Percentiles rank a stretch among this genome's conserved stretches.
Conservation (phyloP, 2,888 invertebrate species). For the Aspidiotus rigidus region DNA sequence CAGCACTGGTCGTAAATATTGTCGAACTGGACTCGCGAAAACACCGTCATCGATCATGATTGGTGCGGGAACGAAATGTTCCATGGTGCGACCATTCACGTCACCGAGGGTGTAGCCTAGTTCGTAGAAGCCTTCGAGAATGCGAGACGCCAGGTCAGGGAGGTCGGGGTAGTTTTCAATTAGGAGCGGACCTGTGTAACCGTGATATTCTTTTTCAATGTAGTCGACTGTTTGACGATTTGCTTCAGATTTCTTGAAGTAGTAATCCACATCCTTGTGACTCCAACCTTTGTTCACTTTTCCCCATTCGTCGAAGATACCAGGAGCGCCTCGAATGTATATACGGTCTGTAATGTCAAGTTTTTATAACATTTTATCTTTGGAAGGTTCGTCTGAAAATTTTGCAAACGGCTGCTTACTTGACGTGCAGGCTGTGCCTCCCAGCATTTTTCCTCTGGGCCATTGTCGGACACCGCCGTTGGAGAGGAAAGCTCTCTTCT, state of each 20-base stretch:
- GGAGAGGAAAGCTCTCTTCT: constrained; percentile 41
- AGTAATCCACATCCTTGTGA: constrained; percentile 43
- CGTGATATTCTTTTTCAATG: constrained; percentile 44
- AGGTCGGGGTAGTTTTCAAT: constrained; percentile 44
- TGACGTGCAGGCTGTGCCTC: constrained; percentile 39
- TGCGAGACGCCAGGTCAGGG: constrained; percentile 42
- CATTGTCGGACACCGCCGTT: constrained; percentile 44
- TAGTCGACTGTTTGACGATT: constrained; percentile 40
- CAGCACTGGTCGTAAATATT: constrained; percentile 45
- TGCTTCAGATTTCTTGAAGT: constrained; percentile 45
- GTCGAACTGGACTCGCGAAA: constrained; percentile 47
- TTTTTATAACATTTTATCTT: background rate
- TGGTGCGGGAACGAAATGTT: constrained; percentile 39
- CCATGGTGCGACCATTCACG: constrained; percentile 41
- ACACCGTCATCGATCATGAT: constrained; percentile 40
- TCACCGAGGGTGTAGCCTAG: constrained; percentile 44
- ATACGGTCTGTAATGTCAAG: constrained; percentile 46
- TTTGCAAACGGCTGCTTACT: background rate
- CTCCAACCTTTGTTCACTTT: constrained; percentile 51
- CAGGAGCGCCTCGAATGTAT: constrained; percentile 52
- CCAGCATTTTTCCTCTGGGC: constrained; percentile 46
- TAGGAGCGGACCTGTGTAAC: constrained; percentile 42
- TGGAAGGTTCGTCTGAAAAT: too few species aligned
- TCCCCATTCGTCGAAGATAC: constrained; percentile 62
- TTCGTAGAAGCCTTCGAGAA: constrained; percentile 42